phyloP scores from a whole-genome alignment of 1,140 invertebrate species.

The Micrasema longulum region DNA sequence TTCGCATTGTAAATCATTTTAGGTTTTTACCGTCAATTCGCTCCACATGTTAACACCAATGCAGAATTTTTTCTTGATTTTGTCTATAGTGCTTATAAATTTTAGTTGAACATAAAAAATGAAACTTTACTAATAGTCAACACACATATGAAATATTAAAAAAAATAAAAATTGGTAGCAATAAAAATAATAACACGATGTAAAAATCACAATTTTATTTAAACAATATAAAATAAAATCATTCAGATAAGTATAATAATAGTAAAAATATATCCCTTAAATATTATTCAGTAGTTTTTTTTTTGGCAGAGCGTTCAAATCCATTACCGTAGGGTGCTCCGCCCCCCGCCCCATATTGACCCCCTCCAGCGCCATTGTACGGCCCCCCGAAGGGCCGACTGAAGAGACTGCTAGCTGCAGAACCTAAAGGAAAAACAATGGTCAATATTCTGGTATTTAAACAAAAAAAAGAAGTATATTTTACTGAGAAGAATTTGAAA shows the following conservation, averaged over 20 bases:
- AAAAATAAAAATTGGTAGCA: not conserved
- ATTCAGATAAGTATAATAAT: not conserved
- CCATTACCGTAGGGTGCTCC: constrained; percentile 42
- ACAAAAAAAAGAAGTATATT: not conserved
- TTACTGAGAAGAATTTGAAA: not conserved
- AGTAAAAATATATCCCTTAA: not conserved
- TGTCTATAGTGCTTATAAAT: no score
- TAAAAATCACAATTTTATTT: not conserved
- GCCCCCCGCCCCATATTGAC: constrained; percentile 19
- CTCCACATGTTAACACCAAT: no score
- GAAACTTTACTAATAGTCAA: not conserved
- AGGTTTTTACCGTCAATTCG: no score
- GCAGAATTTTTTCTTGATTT: no score
- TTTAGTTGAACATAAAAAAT: no score
- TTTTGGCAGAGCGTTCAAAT: constrained; percentile 45
- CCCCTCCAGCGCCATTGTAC: constrained; percentile 35
- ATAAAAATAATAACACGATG: not conserved
- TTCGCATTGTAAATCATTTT: no score
- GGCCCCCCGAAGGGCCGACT: constrained; percentile 49
- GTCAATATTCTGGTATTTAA: not conserved
- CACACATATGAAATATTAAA: not conserved
- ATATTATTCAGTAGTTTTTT: constrained; percentile 27
- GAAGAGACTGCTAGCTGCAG: constrained; percentile 27
- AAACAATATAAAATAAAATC: not conserved
- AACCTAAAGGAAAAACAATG: constrained; percentile 20